Conservation (phyloP, 2,113 vertebrate genomes). For the Eurystomus gularis region DNA sequence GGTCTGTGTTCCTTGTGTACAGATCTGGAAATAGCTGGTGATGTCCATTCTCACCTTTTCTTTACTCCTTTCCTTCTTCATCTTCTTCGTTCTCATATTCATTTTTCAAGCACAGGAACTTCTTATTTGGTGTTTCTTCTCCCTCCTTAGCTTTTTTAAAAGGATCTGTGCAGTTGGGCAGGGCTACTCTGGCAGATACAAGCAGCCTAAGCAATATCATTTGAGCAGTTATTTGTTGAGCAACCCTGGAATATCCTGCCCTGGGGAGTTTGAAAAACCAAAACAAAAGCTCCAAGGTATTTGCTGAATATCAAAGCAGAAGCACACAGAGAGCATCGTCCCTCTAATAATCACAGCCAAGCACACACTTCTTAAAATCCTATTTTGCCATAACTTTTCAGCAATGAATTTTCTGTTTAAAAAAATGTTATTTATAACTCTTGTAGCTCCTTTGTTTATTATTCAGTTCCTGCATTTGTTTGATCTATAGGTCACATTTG, state of each 20-base stretch:
- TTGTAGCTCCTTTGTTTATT: background rate
- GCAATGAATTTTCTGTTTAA: background rate
- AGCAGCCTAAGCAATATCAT: constrained; percentile 30
- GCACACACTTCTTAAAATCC: background rate
- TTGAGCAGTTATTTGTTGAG: constrained; percentile 55
- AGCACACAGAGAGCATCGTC: background rate
- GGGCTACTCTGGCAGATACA: constrained; percentile 40
- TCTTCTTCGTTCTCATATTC: background rate
- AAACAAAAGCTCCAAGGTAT: constrained; percentile 46
- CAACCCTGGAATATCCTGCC: constrained; percentile 47
- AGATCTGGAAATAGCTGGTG: background rate
- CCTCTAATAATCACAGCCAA: background rate
- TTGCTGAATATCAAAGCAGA: constrained; percentile 57
- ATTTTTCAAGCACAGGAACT: background rate
- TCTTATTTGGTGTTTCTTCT: constrained; percentile 20
- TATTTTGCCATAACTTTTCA: background rate
- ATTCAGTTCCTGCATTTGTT: background rate
- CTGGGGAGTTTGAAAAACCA: constrained; percentile 45
- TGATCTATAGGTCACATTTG: background rate
- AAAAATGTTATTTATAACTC: background rate
- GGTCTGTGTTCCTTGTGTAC: background rate
- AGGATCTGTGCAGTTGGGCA: constrained; percentile 12
- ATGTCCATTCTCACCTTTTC: background rate
- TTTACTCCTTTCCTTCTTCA: background rate
- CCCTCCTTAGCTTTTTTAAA: background rate